Conservation (phyloP, 92 coral and sea anemone genomes). For the Porites evermanni region DNA sequence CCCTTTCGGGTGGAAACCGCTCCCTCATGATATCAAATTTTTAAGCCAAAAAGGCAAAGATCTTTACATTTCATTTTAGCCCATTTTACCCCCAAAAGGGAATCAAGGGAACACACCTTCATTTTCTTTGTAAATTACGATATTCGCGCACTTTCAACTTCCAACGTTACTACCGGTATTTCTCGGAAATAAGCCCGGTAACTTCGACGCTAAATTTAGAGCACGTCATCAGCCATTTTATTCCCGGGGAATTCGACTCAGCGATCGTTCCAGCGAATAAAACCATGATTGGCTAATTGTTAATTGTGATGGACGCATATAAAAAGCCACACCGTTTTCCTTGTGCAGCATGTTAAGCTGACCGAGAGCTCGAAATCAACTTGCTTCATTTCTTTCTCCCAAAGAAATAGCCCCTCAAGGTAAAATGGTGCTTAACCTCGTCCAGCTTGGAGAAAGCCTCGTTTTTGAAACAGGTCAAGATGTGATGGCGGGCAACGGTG, state of each 20-base stretch:
- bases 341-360: not conserved
- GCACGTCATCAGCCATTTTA: not conserved
- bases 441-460: constrained; percentile 40
- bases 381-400: not conserved
- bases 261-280: constrained; percentile 20
- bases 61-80: too few species aligned
- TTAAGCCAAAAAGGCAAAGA: too few species aligned
- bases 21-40: too few species aligned
- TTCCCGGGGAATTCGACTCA: not conserved
- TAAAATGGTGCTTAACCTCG: constrained; percentile 49
- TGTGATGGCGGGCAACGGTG: constrained; percentile 59
- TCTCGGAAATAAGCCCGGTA: not conserved
- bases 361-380: not conserved
- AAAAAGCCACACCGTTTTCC: not conserved
- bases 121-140: not conserved
- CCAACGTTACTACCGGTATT: not conserved
- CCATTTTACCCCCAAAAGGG: too few species aligned
- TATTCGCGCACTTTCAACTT: too few species aligned
- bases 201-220: not conserved
- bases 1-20: too few species aligned
- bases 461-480: constrained; percentile 67
- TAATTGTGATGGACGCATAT: not conserved
- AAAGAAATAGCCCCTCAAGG: not conserved
- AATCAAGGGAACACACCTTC: too few species aligned
- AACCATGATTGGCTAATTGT: constrained; percentile 20